phyloP scores from a whole-genome alignment of 1,140 invertebrate species.

The Nebria ingens region DNA sequence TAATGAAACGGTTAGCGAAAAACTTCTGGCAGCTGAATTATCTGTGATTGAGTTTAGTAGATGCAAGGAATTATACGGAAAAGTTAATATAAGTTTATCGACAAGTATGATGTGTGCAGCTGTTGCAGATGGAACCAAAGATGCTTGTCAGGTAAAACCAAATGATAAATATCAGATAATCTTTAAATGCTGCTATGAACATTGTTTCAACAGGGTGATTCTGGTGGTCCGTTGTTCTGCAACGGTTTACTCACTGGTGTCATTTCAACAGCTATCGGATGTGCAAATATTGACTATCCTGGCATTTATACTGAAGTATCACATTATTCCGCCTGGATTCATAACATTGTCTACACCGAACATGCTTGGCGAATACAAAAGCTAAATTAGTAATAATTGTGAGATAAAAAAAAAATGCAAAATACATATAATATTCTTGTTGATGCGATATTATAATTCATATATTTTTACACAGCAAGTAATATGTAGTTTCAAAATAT shows the following conservation, averaged over 20 bases:
- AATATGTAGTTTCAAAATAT: too few species aligned
- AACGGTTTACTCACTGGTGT: slow-evolving; percentile 8
- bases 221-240: slow-evolving; percentile 1
- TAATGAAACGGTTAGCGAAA: too few species aligned
- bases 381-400: too few species aligned
- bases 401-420: too few species aligned
- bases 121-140: neutral
- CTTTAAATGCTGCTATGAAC: neutral
- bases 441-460: too few species aligned
- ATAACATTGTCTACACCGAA: neutral
- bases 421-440: too few species aligned
- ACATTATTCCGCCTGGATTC: neutral
- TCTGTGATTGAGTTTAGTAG: neutral
- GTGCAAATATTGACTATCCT: neutral
- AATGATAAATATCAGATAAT: neutral
- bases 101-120: neutral
- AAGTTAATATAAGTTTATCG: neutral
- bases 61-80: neutral
- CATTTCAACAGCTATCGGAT: neutral
- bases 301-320: neutral
- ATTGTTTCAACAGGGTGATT: neutral
- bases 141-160: slow-evolving; percentile 3
- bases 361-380: too few species aligned
- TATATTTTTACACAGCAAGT: too few species aligned
- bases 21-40: neutral